Percentiles rank a stretch among this genome's conserved stretches.
Conservation (phyloP, 2,888 invertebrate species). For the Sinhomidia bicolor region DNA sequence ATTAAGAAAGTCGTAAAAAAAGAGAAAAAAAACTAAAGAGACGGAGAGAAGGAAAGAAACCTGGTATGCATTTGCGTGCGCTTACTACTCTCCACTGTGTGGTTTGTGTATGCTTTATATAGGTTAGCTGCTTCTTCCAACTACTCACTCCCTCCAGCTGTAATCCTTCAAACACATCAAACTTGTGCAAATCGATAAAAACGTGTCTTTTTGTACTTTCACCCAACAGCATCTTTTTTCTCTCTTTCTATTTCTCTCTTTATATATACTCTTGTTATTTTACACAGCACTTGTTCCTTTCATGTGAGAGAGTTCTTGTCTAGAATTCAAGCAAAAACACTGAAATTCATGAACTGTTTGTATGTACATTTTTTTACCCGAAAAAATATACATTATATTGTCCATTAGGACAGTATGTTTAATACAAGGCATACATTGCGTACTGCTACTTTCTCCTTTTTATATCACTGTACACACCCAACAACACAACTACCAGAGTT, state of each 20-base stretch:
- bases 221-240: conserved; percentile 40
- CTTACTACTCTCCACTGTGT: too few species aligned
- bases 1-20: conserved; percentile 24
- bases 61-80: conserved; percentile 15
- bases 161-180: conserved; percentile 62
- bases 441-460: background rate
- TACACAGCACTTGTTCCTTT: conserved; percentile 5
- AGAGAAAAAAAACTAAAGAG: too few species aligned
- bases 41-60: too few species aligned
- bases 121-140: background rate
- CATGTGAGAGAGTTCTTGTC: too few species aligned
- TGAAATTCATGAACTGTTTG: background rate
- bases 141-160: conserved; percentile 11
- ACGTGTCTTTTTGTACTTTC: conserved; percentile 63
- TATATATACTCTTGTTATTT: background rate
- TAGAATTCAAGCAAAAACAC: background rate
- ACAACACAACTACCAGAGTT: too few species aligned
- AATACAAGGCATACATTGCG: background rate
- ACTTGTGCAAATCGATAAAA: conserved; percentile 63
- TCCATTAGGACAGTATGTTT: too few species aligned
- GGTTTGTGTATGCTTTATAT: background rate
- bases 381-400: background rate
- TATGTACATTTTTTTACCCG: background rate
- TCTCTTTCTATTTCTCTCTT: background rate
- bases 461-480: background rate